Evolutionary conservation across 1,140 invertebrate species (phyloP), one percentile per base, ranked within the genome.

Genomic region (Trachymyrmex septentrionalis): DNA sequence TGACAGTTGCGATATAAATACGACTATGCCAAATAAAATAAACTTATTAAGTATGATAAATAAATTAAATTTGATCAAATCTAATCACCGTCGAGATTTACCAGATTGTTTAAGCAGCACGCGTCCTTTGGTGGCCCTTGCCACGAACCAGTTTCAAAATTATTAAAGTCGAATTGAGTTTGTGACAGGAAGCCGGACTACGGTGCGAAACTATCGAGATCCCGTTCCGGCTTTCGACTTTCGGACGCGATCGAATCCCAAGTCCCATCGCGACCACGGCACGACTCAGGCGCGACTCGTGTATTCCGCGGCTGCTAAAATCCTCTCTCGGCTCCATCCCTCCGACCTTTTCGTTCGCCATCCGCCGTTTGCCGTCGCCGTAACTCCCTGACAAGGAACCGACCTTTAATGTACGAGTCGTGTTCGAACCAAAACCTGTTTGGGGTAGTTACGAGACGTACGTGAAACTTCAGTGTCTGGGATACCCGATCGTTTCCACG

Each of bases 351-450:
- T 82, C 80, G 80, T 59, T 69, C 12, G 77, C 77, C 77, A 66
- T 66, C 73, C 27, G 19, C 21, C 44, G 10, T 24, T 21, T 7
- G 14, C 34, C 78, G 24, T 27, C 50, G 66, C 30, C 80, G 80
- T 86, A 85, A 88, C 88, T 88, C 80, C 71, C 69, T 66, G 73
- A 85, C 90, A 73, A 87, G 86, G 86, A 89, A 90, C 86, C 86
- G 90, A 92, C 91, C 90, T 92, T 94, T 94, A 94, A 94, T 94
- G 94, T 93, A 93, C 88, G 92, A 94, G 93, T 93, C 93, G 87
- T 94, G 94, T 94, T 92, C 87, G 88, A 93, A 92, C 88, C 90
- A 88, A 93, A 93, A 92, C 88, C 91, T 91, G 91, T 94, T 94
- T 93, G 88, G 89, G 82, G 80, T 93, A 93, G 93, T 93, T 93